Percentiles rank a stretch among this genome's conserved stretches.
Evolutionary conservation across 2,113 vertebrate species (phyloP).

Genomic region (Alces alces): DNA sequence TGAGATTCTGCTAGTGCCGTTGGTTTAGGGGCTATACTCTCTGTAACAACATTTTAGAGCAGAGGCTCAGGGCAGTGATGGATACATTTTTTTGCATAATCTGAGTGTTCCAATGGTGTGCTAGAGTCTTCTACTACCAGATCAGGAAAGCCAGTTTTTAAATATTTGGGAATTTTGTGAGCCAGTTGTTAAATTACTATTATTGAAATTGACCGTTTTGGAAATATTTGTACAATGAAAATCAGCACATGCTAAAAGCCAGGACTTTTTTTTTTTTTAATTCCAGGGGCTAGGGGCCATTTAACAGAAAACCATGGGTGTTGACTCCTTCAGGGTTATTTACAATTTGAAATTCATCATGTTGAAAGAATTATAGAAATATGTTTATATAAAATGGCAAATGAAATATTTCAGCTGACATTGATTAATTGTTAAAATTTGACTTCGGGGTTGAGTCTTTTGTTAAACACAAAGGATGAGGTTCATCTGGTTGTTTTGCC

Average conservation of each 20-base stretch:
- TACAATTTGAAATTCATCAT: background rate
- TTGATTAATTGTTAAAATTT: background rate
- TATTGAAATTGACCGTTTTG: background rate
- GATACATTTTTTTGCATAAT: background rate
- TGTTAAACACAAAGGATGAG: background rate
- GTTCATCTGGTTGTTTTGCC: background rate
- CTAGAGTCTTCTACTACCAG: accelerated
- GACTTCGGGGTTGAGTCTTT: background rate
- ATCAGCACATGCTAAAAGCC: background rate
- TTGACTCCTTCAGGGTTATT: background rate
- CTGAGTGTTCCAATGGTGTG: accelerated
- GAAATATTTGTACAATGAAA: background rate
- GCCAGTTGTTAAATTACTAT: background rate
- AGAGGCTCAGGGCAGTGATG: background rate
- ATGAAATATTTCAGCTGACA: background rate
- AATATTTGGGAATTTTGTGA: background rate
- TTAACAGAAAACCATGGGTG: background rate
- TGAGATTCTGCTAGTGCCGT: accelerated
- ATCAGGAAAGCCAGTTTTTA: background rate
- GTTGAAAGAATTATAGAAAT: background rate
- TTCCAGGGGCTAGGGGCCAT: accelerated
- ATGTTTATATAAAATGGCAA: background rate
- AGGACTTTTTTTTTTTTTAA: background rate
- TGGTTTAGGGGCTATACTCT: background rate
- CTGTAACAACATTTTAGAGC: background rate